Evolutionary conservation across 2,113 vertebrate genomes (phyloP).

Genomic region (Chauna torquata): DNA sequence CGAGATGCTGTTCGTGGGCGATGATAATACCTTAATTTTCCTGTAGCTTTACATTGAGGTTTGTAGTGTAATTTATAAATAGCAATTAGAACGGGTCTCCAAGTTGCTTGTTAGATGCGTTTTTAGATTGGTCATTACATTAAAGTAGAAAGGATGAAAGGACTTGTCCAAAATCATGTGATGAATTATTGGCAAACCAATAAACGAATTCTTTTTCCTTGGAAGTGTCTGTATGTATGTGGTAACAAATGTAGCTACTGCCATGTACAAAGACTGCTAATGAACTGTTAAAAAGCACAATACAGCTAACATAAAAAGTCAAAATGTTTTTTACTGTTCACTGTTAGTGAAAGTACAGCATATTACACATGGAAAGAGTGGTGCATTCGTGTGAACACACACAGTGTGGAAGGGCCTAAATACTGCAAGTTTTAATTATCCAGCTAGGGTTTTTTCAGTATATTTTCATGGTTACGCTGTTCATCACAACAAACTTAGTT

Average conservation of each 20-base stretch:
- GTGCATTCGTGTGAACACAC: not conserved
- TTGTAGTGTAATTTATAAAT: not conserved
- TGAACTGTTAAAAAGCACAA: conserved; percentile 8
- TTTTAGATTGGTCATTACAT: conserved; percentile 20
- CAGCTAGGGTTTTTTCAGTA: not conserved
- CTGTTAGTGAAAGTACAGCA: conserved; percentile 37
- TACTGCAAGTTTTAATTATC: conserved; percentile 17
- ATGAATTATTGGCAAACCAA: not conserved
- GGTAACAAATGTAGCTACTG: not conserved
- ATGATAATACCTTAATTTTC: not conserved
- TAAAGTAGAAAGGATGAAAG: not conserved
- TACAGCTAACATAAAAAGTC: conserved; percentile 10
- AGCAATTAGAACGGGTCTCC: not conserved
- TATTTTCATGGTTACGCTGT: not conserved
- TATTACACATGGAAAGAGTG: conserved; percentile 2
- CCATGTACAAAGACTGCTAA: not conserved
- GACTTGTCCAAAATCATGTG: not conserved
- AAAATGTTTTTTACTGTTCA: conserved; percentile 70
- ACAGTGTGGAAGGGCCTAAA: not conserved
- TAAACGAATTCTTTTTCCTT: conserved; percentile 2
- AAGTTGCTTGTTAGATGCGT: not conserved
- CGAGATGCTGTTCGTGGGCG: fast-evolving
- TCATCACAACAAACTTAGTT: not conserved
- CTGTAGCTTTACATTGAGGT: not conserved
- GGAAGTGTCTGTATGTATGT: fast-evolving